phyloP scores from a whole-genome alignment of 2,888 invertebrate species.

The Brachynemurus nebulosus region DNA sequence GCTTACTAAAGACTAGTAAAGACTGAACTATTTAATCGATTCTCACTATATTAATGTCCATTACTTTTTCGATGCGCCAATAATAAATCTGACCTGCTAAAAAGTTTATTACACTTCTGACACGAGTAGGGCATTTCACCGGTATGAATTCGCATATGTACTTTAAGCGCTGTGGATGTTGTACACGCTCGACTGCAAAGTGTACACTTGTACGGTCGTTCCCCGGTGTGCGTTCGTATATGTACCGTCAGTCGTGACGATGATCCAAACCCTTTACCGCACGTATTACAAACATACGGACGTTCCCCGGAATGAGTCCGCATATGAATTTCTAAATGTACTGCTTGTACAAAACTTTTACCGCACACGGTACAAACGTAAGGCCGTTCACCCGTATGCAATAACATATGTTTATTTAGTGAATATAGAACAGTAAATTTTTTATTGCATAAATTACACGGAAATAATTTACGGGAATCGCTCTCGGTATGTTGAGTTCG shows the following conservation, averaged over 20 bases:
- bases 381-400: slow-evolving; percentile 21
- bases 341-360: slow-evolving; percentile 18
- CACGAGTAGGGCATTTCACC: slow-evolving; percentile 22
- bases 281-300: slow-evolving; percentile 20
- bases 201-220: slow-evolving; percentile 16
- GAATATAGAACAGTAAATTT: slow-evolving; percentile 18
- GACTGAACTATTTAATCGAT: not conserved
- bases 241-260: slow-evolving; percentile 20
- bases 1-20: no score
- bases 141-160: slow-evolving; percentile 21
- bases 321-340: slow-evolving; percentile 18
- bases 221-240: slow-evolving; percentile 21
- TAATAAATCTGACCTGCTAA: slow-evolving; percentile 20
- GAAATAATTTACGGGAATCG: slow-evolving; percentile 16
- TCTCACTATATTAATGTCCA: not conserved
- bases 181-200: slow-evolving; percentile 18
- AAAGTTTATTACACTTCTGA: slow-evolving; percentile 19
- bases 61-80: slow-evolving; percentile 14
- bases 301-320: slow-evolving; percentile 17
- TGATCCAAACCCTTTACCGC: slow-evolving; percentile 20
- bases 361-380: slow-evolving; percentile 18
- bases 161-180: slow-evolving; percentile 20
- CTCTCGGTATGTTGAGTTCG: not conserved
- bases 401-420: slow-evolving; percentile 20
- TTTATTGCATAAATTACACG: slow-evolving; percentile 19